These are phyloP conservation scores for Bungarus multicinctus DNA, from an alignment of 2,113 vertebrate genomes.

Conservation along the genomic window DNA sequence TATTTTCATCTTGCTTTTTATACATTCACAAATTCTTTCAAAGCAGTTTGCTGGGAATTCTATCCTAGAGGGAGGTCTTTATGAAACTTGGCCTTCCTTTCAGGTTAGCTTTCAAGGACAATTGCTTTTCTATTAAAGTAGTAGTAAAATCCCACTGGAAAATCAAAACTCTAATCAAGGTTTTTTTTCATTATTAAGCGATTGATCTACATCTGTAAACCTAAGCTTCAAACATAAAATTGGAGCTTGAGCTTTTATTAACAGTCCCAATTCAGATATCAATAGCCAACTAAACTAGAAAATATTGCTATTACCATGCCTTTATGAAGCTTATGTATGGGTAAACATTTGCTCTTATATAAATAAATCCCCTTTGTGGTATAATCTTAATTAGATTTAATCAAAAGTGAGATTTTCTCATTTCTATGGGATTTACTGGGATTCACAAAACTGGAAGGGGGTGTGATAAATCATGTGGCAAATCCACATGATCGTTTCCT, in stretches of 20 bases:
- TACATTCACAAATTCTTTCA: not conserved
- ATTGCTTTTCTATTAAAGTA: slow-evolving; percentile 15
- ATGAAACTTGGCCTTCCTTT: not conserved
- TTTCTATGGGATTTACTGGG: not conserved
- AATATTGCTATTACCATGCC: not conserved
- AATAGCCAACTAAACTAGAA: not conserved
- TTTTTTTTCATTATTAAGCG: not conserved
- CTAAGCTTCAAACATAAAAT: not conserved
- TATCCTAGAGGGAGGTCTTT: not conserved
- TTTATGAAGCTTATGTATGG: not conserved
- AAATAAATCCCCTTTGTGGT: not conserved
- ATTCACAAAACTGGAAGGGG: not conserved
- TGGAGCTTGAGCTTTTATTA: slow-evolving; percentile 26
- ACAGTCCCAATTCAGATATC: not conserved
- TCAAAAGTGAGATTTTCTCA: not conserved
- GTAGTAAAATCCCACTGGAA: not conserved
- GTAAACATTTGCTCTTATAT: not conserved
- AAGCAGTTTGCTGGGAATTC: slow-evolving; percentile 14
- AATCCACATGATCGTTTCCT: not conserved
- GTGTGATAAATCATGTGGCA: not conserved
- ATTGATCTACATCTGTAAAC: not conserved
- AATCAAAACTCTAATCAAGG: not conserved
- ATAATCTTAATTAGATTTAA: not conserved
- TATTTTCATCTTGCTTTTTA: not conserved
- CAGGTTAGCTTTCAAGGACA: not conserved